phyloP scores from a whole-genome alignment of 2,797 vertebrate species.

The Centropyge bicolor region DNA sequence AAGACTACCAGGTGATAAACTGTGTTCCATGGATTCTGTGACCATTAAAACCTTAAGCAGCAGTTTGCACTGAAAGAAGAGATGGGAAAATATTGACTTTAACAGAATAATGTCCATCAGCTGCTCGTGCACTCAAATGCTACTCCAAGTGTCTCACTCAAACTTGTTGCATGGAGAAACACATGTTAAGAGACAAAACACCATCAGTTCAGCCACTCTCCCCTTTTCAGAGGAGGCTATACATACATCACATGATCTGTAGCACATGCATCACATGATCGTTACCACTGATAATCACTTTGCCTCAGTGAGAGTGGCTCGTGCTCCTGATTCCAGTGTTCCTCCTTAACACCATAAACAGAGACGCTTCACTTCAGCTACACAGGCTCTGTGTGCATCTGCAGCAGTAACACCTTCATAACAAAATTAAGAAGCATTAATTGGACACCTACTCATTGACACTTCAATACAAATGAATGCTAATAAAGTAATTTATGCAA shows the following conservation, averaged over 20 bases:
- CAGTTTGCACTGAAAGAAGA: slow-evolving; percentile 23
- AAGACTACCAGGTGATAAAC: slow-evolving; percentile 39
- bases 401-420: background rate
- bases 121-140: slow-evolving; percentile 5
- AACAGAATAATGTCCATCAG: slow-evolving; percentile 11
- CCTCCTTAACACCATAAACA: slow-evolving; percentile 35
- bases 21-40: slow-evolving; percentile 32
- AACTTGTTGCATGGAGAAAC: slow-evolving; percentile 21
- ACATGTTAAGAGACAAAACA: slow-evolving; percentile 31
- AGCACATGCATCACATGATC: slow-evolving; percentile 72
- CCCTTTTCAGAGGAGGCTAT: slow-evolving; percentile 48
- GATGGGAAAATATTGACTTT: slow-evolving; percentile 18
- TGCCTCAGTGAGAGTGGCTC: slow-evolving; percentile 43
- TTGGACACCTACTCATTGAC: slow-evolving; percentile 1
- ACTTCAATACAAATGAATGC: slow-evolving; percentile 8
- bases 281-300: slow-evolving; percentile 73
- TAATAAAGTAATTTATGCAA: background rate
- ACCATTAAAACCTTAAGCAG: slow-evolving; percentile 17
- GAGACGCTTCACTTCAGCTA: background rate
- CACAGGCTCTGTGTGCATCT: background rate
- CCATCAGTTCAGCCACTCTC: slow-evolving; percentile 27
- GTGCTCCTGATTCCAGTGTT: slow-evolving; percentile 43
- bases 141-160: slow-evolving; percentile 34
- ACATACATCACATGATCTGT: slow-evolving; percentile 72
- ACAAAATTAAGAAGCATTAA: background rate